Base-by-base conservation (phyloP, 1,140 invertebrate genomes). In the Orius insidiosus region DNA sequence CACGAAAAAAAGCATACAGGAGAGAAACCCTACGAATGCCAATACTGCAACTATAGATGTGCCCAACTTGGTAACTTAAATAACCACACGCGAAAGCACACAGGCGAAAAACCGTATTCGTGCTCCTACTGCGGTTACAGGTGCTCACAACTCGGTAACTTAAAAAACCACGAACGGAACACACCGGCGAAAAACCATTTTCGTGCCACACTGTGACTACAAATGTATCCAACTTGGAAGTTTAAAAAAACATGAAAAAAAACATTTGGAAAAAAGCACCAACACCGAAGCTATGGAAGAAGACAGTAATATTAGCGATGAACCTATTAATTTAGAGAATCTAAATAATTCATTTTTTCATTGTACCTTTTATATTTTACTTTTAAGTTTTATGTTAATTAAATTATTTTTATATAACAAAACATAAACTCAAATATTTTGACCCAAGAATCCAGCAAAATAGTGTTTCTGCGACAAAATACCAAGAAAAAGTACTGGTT, bases 21-120 rank as follows among this genome's bases (percentile, higher is more conserved):
- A 51, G 77, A 81, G 47, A 82, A 81, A 56, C 80, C 80, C 2
- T 81, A 80, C 56, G 64, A 68, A 34, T 86, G 82, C 56, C 64
- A 70, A 13, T 60, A 66, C 45, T 86, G 83, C 57, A 60, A 62
- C 5, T 72, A 71, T 52, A 65, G 60, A 0, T 70, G 69, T 56
- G 57, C 60, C 36, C 65, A 67, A 24, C 24, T 24, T 7, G 24
- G 24, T 4, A 24, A 6, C 7, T 16, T 46, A 11, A 36, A 45
- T 13, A 19, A 54, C 40, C 58, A 60, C 38, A 54, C 55, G 16
- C 49, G 54, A 34, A 59, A 53, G 1, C 58, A 59, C 46, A 54
- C 52, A 30, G 56, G 55, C 7, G 49, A 51, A 36, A 53, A 45
- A 48, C 59, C 59, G 2, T 61, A 55, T 51, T 54, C 60, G 18